A percentile compares a stretch with the other conserved stretches of the same genome.
These are phyloP conservation scores for Cyprinodon brontotheroides DNA, from an alignment of 2,113 vertebrate species.

Conservation along the genomic window DNA sequence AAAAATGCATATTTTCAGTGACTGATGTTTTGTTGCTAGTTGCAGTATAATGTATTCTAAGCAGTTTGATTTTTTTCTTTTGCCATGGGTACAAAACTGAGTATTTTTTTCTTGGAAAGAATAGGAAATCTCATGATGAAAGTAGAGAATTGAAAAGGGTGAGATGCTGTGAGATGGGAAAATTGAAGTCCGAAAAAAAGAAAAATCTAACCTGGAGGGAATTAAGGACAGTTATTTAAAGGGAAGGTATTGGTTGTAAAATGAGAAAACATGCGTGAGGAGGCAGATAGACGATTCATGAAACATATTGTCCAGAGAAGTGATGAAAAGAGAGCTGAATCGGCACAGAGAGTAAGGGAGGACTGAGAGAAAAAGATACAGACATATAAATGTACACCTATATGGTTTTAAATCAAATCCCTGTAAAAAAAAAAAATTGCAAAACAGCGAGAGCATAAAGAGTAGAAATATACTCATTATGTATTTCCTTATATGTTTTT, in stretches of 20 bases:
- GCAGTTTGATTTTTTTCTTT: conserved; percentile 44
- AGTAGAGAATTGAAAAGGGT: neutral
- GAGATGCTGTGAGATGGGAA: conserved; percentile 19
- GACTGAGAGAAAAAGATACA: conserved; percentile 4
- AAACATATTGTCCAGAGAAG: conserved; percentile 14
- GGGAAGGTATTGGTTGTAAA: conserved; percentile 7
- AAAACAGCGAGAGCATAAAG: neutral
- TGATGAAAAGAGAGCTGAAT: conserved; percentile 18
- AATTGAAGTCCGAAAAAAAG: conserved; percentile 30
- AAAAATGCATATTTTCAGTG: conserved; percentile 19
- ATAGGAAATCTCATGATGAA: conserved; percentile 14
- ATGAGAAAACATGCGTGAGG: conserved; percentile 15
- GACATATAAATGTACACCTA: neutral
- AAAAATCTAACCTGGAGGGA: conserved; percentile 10
- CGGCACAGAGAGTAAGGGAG: neutral
- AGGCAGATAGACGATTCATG: conserved; percentile 17
- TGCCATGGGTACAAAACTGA: conserved; percentile 40
- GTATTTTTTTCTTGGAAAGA: conserved; percentile 37
- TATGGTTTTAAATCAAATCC: neutral
- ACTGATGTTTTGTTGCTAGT: conserved; percentile 62
- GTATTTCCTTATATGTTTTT: neutral
- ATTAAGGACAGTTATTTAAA: conserved; percentile 6
- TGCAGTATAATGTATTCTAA: conserved; percentile 36
- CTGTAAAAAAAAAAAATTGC: neutral
- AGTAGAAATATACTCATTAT: neutral